A percentile compares a stretch with the other conserved stretches of the same genome.
phyloP scores from a whole-genome alignment of 1,140 invertebrate species.

The Scaptomyza pallida region DNA sequence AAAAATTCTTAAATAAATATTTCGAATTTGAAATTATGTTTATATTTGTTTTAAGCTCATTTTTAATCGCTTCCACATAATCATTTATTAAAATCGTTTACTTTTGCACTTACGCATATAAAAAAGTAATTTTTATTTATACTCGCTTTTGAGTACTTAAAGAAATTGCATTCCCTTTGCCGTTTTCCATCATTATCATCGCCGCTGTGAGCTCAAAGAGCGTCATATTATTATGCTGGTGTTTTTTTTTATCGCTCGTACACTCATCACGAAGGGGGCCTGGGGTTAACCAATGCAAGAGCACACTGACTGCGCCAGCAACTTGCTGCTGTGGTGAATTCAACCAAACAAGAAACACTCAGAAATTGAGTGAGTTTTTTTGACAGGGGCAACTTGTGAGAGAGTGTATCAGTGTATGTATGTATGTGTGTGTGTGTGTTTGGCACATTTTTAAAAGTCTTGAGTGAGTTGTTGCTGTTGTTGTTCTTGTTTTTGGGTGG shows the following conservation, averaged over 20 bases:
- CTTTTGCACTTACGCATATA: constrained; percentile 3
- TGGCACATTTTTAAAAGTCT: constrained; percentile 39
- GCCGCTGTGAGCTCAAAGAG: constrained; percentile 37
- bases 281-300: constrained; percentile 30
- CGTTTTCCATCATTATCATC: neutral
- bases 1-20: too few species aligned
- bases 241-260: neutral
- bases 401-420: too few species aligned
- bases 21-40: too few species aligned
- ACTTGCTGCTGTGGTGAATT: constrained; percentile 66
- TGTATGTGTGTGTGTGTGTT: constrained; percentile 28
- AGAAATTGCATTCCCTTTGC: constrained; percentile 28
- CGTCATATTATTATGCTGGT: constrained; percentile 14
- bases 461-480: constrained; percentile 4
- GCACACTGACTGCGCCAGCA: constrained; percentile 28
- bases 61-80: neutral
- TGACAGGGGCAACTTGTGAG: neutral
- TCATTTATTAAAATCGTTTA: neutral
- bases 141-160: constrained; percentile 18
- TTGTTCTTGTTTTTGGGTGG: constrained; percentile 33
- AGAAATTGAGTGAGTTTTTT: constrained; percentile 7
- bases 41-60: neutral
- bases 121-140: constrained; percentile 10
- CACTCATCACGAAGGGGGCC: constrained; percentile 23
- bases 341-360: constrained; percentile 26